A percentile compares a stretch with the other conserved stretches of the same genome.
phyloP scores from a whole-genome alignment of 30 jellyfish, hydroid and myxozoan genomes.

The Mastigias papua region DNA sequence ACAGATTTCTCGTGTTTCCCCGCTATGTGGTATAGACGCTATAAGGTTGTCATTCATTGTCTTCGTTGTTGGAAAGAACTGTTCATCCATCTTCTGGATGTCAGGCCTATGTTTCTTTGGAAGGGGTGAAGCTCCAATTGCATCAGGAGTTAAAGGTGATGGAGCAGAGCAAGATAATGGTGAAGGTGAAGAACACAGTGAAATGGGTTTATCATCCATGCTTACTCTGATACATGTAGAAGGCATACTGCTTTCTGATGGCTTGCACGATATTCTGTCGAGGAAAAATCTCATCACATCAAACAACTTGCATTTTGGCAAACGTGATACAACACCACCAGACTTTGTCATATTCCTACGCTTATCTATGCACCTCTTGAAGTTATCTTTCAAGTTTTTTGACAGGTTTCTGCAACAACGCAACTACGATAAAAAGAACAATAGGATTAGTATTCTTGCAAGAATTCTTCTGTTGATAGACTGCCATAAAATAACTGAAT shows the following conservation, averaged over 20 bases:
- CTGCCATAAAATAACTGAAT: background rate
- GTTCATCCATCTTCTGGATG: constrained; percentile 29
- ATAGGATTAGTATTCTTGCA: background rate
- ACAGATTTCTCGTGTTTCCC: constrained; percentile 11
- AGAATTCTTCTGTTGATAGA: too few relatives aligned
- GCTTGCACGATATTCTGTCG: constrained; percentile 41
- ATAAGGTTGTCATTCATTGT: constrained; percentile 1
- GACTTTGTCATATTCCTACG: constrained; percentile 46
- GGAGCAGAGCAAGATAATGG: background rate
- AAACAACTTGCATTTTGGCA: constrained; percentile 67
- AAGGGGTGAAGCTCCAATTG: background rate
- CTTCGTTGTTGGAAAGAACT: background rate
- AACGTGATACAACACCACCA: constrained; percentile 53
- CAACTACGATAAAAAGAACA: background rate
- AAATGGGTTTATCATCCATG: background rate
- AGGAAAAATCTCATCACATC: constrained; percentile 46
- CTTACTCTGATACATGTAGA: background rate
- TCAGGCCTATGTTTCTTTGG: background rate
- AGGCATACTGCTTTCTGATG: constrained; percentile 26
- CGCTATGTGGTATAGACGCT: background rate
- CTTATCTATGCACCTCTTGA: constrained; percentile 49
- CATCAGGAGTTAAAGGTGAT: background rate
- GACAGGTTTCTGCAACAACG: constrained; percentile 13
- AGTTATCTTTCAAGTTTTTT: constrained; percentile 26
- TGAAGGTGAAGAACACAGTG: constrained; percentile 1